Evolutionary conservation across 1,140 invertebrate genomes (phyloP), one percentile per base, ranked within the genome.

Genomic region (Helicoverpa armigera): DNA sequence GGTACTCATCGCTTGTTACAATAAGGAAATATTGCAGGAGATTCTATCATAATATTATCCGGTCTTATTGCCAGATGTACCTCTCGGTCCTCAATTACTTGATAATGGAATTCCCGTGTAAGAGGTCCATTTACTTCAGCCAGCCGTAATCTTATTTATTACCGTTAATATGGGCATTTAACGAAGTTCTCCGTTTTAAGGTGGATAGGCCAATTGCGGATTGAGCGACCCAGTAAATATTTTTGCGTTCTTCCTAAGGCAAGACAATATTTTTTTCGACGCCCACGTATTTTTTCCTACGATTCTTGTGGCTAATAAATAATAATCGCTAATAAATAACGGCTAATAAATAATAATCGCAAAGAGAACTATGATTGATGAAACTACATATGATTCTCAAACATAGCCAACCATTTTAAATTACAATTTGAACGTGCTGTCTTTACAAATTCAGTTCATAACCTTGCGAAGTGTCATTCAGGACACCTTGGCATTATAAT

Each of bases 401-500:
- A 43, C 35, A 43, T 23, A 23, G 23, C 23, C 23, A 23, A 23
- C 23, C 35, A 3, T 16, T 43, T 18, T 48, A 3, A 43, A 12
- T 65, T 43, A n/a, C 61, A 43, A 43, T 65, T 35, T 16, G 13
- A 65, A 65, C 35, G 14, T 12, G 23, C 13, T 61, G 58, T 69
- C 65, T 23, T n/a, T 0, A 13, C 50, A 72, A 54, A 13, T 29
- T 18, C 4, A 14, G 16, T 23, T 50, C 48, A 31, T 54, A 53
- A 72, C 69, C 50, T 72, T 54, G 50, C 1, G 9, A 54, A 9
- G n/a, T 72, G 69, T 54, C 69, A 72, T 51, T 31, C 23, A 72
- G 69, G 69, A 72, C 69, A 72, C 50, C 50, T 72, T 53, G 48
- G 69, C 69, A 72, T 72, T 72, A 72, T 31, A 72, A 72, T 53